These are phyloP conservation scores for Melieria picta DNA, from an alignment of 2,888 invertebrate genomes.

Conservation along the genomic window DNA sequence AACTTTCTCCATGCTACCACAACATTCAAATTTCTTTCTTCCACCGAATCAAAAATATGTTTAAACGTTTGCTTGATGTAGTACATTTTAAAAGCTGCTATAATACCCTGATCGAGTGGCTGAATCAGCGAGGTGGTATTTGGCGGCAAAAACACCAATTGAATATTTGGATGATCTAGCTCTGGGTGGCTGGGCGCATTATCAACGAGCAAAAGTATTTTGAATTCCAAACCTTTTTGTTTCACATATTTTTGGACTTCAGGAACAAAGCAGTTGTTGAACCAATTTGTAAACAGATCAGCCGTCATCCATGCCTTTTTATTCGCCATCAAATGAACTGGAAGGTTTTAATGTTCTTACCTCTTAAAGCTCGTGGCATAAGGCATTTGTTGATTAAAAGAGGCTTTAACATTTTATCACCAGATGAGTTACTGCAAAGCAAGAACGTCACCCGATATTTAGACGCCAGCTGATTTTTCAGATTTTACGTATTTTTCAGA, in stretches of 20 bases:
- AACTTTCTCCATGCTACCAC: too few species aligned
- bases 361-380: slow-evolving; percentile 51
- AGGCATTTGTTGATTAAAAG: slow-evolving; percentile 52
- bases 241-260: background rate
- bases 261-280: background rate
- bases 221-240: too few species aligned
- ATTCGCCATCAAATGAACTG: background rate
- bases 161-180: too few species aligned
- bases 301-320: background rate
- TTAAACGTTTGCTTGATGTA: background rate
- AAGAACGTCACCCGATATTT: slow-evolving; percentile 51
- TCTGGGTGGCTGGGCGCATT: too few species aligned
- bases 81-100: too few species aligned
- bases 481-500: slow-evolving; percentile 36
- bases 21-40: too few species aligned
- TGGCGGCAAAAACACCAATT: background rate
- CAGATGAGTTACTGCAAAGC: slow-evolving; percentile 53
- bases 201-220: too few species aligned
- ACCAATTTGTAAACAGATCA: too few species aligned
- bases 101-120: too few species aligned
- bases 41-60: background rate
- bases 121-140: too few species aligned
- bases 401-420: slow-evolving; percentile 53
- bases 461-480: slow-evolving; percentile 33
- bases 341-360: background rate